These are phyloP conservation scores for Eupithecia subumbrata DNA, from an alignment of 2,888 invertebrate genomes.

Conservation along the genomic window DNA sequence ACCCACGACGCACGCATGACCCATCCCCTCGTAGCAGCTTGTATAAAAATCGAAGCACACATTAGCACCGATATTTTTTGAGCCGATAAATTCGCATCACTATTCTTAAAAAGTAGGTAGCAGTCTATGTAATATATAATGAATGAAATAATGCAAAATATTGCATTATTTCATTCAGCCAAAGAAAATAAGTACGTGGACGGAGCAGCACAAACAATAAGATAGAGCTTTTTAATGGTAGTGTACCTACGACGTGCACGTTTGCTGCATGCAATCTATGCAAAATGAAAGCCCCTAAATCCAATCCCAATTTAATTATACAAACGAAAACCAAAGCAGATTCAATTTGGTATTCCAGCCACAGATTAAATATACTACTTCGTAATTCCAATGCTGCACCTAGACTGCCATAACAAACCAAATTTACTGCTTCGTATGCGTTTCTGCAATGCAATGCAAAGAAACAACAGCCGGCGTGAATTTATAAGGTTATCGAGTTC, in stretches of 20 bases:
- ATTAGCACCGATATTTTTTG: no score
- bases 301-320: slow-evolving; percentile 3
- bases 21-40: no score
- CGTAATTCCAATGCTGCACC: background rate
- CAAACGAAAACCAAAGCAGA: background rate
- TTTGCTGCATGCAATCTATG: background rate
- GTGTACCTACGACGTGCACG: background rate
- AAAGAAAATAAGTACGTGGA: no score
- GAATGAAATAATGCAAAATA: no score
- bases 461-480: slow-evolving; percentile 5
- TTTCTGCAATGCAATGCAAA: slow-evolving; percentile 9
- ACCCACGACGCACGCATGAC: no score
- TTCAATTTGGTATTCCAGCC: slow-evolving; percentile 11
- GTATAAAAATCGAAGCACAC: no score
- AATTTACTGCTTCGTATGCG: slow-evolving; percentile 12
- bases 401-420: slow-evolving; percentile 10
- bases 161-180: no score
- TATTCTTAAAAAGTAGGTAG: no score
- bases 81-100: no score
- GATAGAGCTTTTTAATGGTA: background rate
- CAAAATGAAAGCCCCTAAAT: background rate
- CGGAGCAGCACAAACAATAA: background rate
- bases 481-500: background rate
- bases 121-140: no score
- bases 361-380: slow-evolving; percentile 1